Base-by-base conservation (phyloP, 2,113 vertebrate genomes). In the Harpagus bidentatus region DNA sequence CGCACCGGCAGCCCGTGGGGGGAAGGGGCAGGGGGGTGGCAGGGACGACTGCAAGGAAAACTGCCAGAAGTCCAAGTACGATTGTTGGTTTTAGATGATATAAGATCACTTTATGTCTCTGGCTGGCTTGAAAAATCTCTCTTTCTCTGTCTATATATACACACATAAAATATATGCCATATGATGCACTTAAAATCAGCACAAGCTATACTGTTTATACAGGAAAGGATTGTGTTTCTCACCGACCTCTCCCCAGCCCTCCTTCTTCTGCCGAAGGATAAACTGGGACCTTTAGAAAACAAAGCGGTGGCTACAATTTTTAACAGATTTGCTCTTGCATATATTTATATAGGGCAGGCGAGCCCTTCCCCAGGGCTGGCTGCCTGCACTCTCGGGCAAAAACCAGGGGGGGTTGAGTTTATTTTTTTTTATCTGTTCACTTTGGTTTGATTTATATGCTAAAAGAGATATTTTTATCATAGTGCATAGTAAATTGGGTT, bases 61-160 rank as follows among this genome's bases (percentile, higher is more conserved):
- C 93, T 94, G 96, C 97, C 98, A 98, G 58, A 48, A 96, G 83
- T 94, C 91, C 74, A n/a, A 97, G 91, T 76, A 52, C 36, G 56
- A 69, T 90, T 97, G 97, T 97, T 98, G 96, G 94, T 91, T 93
- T 97, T 97, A 96, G 96, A 97, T 98, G 93, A 98, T 97, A 97
- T 71, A 98, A 89, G 93, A 96, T 95, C 45, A 13, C 72, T 95
- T 95, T 78, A 79, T 97, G 96, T 97, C 96, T 97, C 95, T 88
- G 67, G 62, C 86, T 90, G 88, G 62, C 97, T 97, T 97, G 87
- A 95, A 88, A 97, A 97, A 97, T 94, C 74, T 88, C 83, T 53
- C 13, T 81, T 53, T 67, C 69, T 80, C 66, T 76, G 38, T 74
- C 2, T 79, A 1, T 65, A 8, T 91, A 86, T 17, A 71, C 70